phyloP scores from a whole-genome alignment of 2,113 vertebrate genomes.

The Leucoraja erinaceus region DNA sequence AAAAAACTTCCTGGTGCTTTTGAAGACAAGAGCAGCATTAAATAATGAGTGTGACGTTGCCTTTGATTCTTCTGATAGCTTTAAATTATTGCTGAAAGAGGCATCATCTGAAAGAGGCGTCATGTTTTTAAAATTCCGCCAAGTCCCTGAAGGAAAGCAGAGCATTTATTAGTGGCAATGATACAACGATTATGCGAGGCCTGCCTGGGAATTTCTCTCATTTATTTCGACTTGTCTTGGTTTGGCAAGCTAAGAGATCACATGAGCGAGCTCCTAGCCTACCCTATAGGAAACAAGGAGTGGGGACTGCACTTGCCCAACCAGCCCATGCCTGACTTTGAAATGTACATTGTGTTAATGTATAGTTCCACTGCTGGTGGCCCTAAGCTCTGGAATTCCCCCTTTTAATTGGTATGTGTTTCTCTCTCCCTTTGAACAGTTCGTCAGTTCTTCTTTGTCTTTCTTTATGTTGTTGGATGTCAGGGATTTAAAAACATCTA shows the following conservation, averaged over 20 bases:
- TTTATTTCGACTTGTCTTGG: background rate
- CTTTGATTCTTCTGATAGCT: constrained; percentile 31
- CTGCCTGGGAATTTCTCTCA: background rate
- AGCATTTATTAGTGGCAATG: constrained; percentile 13
- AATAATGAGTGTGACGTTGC: constrained; percentile 9
- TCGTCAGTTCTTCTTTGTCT: background rate
- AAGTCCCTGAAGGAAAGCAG: constrained; percentile 27
- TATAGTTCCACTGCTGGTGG: background rate
- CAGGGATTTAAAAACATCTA: background rate
- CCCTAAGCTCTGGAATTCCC: background rate
- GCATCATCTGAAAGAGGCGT: constrained; percentile 15
- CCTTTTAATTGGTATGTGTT: background rate
- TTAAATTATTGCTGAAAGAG: constrained; percentile 1
- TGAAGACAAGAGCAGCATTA: constrained; percentile 32
- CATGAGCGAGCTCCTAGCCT: background rate
- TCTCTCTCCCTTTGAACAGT: background rate
- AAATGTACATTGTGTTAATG: background rate
- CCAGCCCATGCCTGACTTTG: background rate
- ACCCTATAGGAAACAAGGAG: background rate
- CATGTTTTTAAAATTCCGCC: constrained; percentile 18
- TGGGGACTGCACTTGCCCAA: background rate
- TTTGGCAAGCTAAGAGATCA: background rate
- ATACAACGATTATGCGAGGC: background rate
- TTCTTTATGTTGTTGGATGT: background rate
- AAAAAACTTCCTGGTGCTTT: constrained; percentile 28